These are phyloP conservation scores for Heliothis virescens DNA, from an alignment of 1,140 invertebrate genomes.

Conservation along the genomic window DNA sequence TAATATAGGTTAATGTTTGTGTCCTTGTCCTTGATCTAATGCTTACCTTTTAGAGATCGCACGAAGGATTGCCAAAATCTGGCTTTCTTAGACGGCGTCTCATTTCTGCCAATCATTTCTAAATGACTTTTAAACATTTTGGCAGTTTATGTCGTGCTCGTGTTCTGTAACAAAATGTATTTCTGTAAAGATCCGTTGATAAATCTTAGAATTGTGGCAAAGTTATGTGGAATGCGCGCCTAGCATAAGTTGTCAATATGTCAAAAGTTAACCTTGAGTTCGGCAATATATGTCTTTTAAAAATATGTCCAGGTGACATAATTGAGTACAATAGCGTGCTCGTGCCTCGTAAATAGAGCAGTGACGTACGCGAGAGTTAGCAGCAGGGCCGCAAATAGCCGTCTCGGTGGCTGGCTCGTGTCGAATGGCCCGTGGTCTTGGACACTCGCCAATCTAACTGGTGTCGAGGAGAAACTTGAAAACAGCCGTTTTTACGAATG, in stretches of 20 bases:
- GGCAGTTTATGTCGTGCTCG: conserved; percentile 90
- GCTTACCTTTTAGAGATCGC: conserved; percentile 94
- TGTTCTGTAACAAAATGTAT: conserved; percentile 88
- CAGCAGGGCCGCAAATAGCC: conserved; percentile 79
- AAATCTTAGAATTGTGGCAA: background rate
- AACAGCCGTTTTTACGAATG: conserved; percentile 82
- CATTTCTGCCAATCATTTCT: conserved; percentile 96
- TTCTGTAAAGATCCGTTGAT: conserved; percentile 21
- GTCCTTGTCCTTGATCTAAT: too few species aligned
- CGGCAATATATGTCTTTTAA: conserved; percentile 51
- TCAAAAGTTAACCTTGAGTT: conserved; percentile 60
- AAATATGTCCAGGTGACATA: conserved; percentile 76
- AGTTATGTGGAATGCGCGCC: background rate
- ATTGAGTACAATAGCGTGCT: conserved; percentile 75
- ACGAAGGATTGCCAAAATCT: conserved; percentile 97
- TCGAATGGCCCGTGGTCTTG: conserved; percentile 79
- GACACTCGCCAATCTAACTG: conserved; percentile 70
- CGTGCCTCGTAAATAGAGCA: conserved; percentile 80
- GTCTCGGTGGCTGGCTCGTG: conserved; percentile 72
- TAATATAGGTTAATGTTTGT: too few species aligned
- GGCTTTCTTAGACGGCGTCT: conserved; percentile 95
- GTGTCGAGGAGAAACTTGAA: conserved; percentile 75
- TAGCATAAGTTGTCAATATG: conserved; percentile 39
- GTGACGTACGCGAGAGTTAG: conserved; percentile 78
- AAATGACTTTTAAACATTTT: conserved; percentile 96